phyloP scores from a whole-genome alignment of 2,113 vertebrate genomes.

The Rhineura floridana region DNA sequence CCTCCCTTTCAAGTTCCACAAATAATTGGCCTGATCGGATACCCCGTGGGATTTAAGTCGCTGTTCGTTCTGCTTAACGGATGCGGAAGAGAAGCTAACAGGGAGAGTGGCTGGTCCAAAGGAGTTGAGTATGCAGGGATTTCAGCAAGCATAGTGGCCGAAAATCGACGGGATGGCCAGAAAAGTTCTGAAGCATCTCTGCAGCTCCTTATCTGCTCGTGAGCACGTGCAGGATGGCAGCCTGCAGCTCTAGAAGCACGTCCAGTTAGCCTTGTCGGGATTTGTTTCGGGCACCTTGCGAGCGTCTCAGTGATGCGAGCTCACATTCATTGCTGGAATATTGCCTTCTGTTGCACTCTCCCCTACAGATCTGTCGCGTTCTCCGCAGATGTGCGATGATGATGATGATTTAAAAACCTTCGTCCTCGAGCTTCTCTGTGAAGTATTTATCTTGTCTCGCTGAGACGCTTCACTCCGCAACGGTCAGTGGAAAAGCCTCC shows the following conservation, averaged over 20 bases:
- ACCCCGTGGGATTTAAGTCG: no score
- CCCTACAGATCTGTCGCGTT: neutral
- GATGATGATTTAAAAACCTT: no score
- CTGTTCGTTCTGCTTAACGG: neutral
- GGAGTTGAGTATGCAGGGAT: neutral
- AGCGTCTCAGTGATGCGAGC: neutral
- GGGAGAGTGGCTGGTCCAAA: neutral
- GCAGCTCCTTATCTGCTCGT: neutral
- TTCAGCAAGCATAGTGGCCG: neutral
- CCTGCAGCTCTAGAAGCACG: neutral
- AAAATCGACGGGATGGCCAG: neutral
- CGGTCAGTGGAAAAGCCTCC: neutral
- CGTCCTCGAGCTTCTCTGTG: slow-evolving; percentile 9
- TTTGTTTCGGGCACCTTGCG: neutral
- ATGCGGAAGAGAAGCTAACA: neutral
- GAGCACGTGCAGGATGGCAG: neutral
- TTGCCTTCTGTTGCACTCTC: neutral
- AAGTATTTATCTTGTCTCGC: slow-evolving; percentile 55
- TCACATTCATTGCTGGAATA: neutral
- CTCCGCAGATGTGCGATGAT: accelerated
- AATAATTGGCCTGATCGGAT: neutral
- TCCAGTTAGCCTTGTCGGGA: neutral
- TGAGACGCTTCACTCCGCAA: slow-evolving; percentile 23
- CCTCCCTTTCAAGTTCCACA: neutral
- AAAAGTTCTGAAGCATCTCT: neutral